Percentiles rank a stretch among this genome's conserved stretches.
These are phyloP conservation scores for Momotus momota DNA, from an alignment of 2,797 vertebrate genomes.

Conservation along the genomic window DNA sequence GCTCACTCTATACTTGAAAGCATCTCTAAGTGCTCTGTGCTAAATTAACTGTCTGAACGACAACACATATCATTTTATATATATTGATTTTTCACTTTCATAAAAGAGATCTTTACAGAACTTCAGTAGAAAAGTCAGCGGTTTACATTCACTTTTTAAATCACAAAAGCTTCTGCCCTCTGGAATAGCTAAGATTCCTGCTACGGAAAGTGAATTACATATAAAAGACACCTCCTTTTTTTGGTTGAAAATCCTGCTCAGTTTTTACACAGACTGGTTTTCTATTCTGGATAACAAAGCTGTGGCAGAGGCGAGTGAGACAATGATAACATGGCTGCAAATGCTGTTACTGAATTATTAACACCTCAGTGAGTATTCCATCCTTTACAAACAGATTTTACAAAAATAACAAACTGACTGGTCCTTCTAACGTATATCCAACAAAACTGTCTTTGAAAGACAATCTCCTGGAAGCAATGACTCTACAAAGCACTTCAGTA, in stretches of 20 bases:
- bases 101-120: not conserved
- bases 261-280: not conserved
- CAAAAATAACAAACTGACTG: not conserved
- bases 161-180: not conserved
- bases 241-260: not conserved
- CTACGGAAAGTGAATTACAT: not conserved
- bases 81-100: not conserved
- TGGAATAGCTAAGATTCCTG: not conserved
- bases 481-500: not conserved
- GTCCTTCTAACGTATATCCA: not conserved
- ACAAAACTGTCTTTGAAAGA: not conserved
- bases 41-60: not conserved
- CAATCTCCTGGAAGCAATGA: not conserved
- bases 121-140: not conserved
- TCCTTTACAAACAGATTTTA: not conserved
- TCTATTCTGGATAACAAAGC: not conserved
- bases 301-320: not conserved
- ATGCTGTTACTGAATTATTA: not conserved
- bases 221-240: not conserved
- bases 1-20: not conserved
- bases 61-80: not conserved
- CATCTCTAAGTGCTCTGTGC: rapidly evolving
- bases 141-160: not conserved
- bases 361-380: not conserved
- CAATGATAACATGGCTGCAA: not conserved